These are phyloP conservation scores for Drosophila monieri DNA, from an alignment of 2,888 invertebrate species.

Conservation along the genomic window DNA sequence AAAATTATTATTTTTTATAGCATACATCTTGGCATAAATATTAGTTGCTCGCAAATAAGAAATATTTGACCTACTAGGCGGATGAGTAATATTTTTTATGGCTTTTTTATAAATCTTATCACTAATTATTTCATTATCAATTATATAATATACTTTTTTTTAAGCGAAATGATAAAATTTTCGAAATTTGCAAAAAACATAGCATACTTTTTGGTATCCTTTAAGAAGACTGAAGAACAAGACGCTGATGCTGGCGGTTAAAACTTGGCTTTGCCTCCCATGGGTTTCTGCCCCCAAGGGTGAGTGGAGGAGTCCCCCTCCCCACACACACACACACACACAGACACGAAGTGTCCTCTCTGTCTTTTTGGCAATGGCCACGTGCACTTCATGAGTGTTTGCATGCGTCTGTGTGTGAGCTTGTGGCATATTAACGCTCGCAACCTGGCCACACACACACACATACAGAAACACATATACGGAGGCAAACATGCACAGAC, in stretches of 20 bases:
- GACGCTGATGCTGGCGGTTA: conserved; percentile 62
- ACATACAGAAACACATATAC: neutral
- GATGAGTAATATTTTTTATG: too few species aligned
- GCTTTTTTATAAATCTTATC: too few species aligned
- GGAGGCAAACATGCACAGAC: conserved; percentile 9
- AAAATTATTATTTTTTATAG: too few species aligned
- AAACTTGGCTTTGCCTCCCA: conserved; percentile 59
- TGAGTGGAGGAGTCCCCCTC: neutral
- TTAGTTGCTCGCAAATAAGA: too few species aligned
- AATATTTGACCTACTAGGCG: too few species aligned
- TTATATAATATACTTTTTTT: too few species aligned
- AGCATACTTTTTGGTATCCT: conserved; percentile 9
- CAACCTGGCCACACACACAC: conserved; percentile 45
- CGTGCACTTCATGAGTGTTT: conserved; percentile 45
- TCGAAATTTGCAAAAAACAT: neutral
- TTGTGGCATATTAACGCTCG: conserved; percentile 55
- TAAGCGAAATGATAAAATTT: too few species aligned
- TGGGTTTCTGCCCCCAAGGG: conserved; percentile 28
- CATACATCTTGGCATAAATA: too few species aligned
- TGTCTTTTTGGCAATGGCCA: conserved; percentile 51
- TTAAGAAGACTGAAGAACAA: neutral
- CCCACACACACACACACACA: conserved; percentile 4
- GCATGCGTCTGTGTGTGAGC: conserved; percentile 30
- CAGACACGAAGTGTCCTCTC: neutral
- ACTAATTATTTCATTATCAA: too few species aligned